Evolutionary conservation across 1,140 invertebrate genomes (phyloP).

Genomic region (Mya arenaria): DNA sequence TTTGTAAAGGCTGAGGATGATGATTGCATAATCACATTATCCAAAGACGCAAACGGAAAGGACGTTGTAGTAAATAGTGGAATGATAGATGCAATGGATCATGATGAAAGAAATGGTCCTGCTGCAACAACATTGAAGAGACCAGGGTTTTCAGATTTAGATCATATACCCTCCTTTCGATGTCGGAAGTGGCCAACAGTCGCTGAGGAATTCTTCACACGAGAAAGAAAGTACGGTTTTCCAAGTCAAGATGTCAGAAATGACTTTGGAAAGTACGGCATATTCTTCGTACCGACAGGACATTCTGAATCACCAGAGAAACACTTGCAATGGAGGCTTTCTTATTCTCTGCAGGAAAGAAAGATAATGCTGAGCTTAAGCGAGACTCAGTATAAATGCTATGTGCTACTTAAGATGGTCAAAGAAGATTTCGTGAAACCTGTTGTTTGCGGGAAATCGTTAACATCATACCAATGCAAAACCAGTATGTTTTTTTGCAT

Average conservation of each 20-base stretch:
- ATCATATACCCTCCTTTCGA: slow-evolving; percentile 7
- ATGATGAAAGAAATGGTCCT: slow-evolving; percentile 12
- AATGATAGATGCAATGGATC: background rate
- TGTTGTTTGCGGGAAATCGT: background rate
- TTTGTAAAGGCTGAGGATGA: background rate
- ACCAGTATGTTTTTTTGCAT: background rate
- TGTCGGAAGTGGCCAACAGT: background rate
- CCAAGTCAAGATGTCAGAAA: background rate
- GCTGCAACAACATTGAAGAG: slow-evolving; percentile 4
- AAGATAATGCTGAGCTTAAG: slow-evolving; percentile 31
- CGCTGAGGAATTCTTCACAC: slow-evolving; percentile 5
- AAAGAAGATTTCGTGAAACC: slow-evolving; percentile 9
- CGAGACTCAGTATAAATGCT: slow-evolving; percentile 26
- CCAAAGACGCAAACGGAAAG: background rate
- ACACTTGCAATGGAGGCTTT: slow-evolving; percentile 29
- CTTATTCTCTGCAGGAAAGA: slow-evolving; percentile 27
- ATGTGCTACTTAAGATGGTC: slow-evolving; percentile 29
- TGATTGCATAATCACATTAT: too few species aligned
- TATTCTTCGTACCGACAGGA: slow-evolving; percentile 20
- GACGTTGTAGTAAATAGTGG: background rate
- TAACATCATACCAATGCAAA: background rate
- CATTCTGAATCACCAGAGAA: slow-evolving; percentile 3
- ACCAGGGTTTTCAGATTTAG: background rate
- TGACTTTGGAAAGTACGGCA: background rate
- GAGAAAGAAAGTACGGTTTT: background rate